Percentiles rank a stretch among this genome's conserved stretches.
Evolutionary conservation across 2,113 vertebrate genomes (phyloP).

Genomic region (Catharus bicknelli): DNA sequence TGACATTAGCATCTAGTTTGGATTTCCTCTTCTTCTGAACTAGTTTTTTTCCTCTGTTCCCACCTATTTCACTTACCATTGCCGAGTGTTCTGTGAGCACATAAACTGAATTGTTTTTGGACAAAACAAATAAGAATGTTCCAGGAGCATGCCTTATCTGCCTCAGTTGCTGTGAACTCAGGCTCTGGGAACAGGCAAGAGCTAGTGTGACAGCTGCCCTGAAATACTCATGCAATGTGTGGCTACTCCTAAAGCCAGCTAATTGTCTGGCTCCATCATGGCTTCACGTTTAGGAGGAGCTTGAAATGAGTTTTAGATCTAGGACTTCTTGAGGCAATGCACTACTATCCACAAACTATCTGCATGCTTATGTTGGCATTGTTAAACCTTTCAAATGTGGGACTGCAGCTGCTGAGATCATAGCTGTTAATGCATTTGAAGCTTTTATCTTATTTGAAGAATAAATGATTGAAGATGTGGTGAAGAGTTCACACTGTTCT

Average conservation of each 20-base stretch:
- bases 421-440: neutral
- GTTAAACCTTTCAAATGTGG: neutral
- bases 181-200: neutral
- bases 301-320: neutral
- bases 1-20: neutral
- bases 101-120: neutral
- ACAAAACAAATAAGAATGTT: neutral
- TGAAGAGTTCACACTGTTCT: neutral
- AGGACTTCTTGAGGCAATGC: neutral
- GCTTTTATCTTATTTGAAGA: neutral
- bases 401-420: neutral
- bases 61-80: neutral
- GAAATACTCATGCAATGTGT: neutral
- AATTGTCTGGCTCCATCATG: neutral
- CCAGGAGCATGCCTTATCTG: neutral
- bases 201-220: neutral
- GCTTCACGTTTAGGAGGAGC: rapidly evolving
- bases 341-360: rapidly evolving
- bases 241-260: neutral
- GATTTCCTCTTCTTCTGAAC: neutral
- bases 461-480: neutral
- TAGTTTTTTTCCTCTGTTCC: neutral
- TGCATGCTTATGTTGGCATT: neutral
- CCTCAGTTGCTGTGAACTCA: neutral
- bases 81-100: neutral